Conservation (phyloP, 2,113 vertebrate species). For the Leuciscus idus region DNA sequence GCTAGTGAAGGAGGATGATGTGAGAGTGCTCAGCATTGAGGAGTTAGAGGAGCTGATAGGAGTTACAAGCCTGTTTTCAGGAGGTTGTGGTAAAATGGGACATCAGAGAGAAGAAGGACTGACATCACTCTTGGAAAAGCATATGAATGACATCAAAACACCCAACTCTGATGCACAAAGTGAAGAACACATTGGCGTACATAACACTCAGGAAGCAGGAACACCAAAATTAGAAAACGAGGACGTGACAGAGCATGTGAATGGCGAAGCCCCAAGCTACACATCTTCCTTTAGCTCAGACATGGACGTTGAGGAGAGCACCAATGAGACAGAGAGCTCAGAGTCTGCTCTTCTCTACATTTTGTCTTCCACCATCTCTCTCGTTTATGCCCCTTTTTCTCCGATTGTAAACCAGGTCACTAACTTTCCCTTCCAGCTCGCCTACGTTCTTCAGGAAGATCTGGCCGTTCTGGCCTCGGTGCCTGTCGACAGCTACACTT, state of each 20-base stretch:
- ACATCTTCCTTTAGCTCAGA: not conserved
- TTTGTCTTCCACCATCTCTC: conserved; percentile 66
- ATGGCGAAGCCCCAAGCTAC: not conserved
- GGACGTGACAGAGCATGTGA: not conserved
- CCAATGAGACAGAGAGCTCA: conserved; percentile 46
- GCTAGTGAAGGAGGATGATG: conserved; percentile 62
- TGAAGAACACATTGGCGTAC: not conserved
- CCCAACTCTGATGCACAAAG: conserved; percentile 21
- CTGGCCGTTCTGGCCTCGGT: conserved; percentile 67
- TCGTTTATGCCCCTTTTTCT: conserved; percentile 67
- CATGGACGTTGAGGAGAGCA: conserved; percentile 11
- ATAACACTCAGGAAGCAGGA: not conserved
- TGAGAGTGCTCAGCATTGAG: conserved; percentile 66
- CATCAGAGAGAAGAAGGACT: conserved; percentile 33
- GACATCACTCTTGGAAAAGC: conserved; percentile 37
- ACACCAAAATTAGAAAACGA: not conserved
- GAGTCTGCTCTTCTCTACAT: conserved; percentile 55
- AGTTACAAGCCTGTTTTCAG: conserved; percentile 69
- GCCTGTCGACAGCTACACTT: conserved; percentile 64
- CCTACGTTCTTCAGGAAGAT: conserved; percentile 74
- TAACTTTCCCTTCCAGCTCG: conserved; percentile 70
- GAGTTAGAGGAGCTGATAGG: conserved; percentile 71
- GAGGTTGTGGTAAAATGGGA: conserved; percentile 63
- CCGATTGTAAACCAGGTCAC: conserved; percentile 69
- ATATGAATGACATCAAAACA: not conserved